Conservation (phyloP, 2,797 vertebrate genomes). For the Luscinia luscinia region DNA sequence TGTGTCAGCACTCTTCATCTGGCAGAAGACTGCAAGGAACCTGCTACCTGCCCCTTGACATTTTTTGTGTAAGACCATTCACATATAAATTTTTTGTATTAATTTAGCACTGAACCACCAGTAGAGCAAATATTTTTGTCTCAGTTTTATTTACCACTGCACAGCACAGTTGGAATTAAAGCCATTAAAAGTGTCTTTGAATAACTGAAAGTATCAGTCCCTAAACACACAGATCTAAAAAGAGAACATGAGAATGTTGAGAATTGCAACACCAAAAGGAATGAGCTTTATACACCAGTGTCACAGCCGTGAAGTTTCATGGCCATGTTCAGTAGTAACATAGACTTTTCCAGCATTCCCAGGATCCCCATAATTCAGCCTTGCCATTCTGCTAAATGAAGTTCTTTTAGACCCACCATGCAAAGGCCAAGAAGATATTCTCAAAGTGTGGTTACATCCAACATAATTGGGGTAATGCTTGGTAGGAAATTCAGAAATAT, state of each 20-base stretch:
- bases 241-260: not conserved
- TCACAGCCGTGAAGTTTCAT: not conserved
- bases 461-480: rapidly evolving
- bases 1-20: not conserved
- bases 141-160: not conserved
- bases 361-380: not conserved
- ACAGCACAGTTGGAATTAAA: not conserved
- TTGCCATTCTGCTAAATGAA: not conserved
- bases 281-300: not conserved
- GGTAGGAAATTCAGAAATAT: not conserved
- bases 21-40: not conserved
- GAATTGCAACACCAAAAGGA: not conserved
- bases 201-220: not conserved
- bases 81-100: not conserved
- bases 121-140: not conserved
- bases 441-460: not conserved
- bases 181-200: not conserved
- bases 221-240: not conserved
- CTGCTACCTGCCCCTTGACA: not conserved
- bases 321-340: not conserved
- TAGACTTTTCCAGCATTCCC: not conserved
- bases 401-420: not conserved
- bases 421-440: not conserved
- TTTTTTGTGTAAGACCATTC: not conserved
- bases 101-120: not conserved